Evolutionary conservation across 1,140 invertebrate genomes (phyloP).

Genomic region (Drosophila navojoa): DNA sequence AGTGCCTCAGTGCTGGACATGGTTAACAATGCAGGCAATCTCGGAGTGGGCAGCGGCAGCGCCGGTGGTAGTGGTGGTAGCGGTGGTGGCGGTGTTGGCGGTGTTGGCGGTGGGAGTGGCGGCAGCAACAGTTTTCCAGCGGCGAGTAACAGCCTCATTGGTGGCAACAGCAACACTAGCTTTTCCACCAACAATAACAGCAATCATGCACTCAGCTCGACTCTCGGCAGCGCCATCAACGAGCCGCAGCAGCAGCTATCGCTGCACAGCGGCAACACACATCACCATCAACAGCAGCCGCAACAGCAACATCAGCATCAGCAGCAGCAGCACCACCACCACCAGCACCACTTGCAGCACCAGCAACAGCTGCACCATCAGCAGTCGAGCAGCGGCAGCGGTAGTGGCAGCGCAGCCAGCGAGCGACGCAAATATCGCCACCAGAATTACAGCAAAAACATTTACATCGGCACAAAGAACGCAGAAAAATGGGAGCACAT

Average conservation of each 20-base stretch:
- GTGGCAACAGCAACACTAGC: constrained; percentile 69
- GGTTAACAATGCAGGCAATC: constrained; percentile 23
- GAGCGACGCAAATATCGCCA: constrained; percentile 79
- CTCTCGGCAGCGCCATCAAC: constrained; percentile 10
- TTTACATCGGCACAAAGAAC: constrained; percentile 84
- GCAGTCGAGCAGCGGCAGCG: constrained; percentile 39
- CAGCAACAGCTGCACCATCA: constrained; percentile 46
- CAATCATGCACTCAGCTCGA: constrained; percentile 62
- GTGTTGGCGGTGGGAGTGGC: not conserved
- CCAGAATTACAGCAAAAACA: constrained; percentile 83
- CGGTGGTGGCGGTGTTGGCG: not conserved
- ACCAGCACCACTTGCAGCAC: constrained; percentile 26
- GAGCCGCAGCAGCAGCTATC: constrained; percentile 10
- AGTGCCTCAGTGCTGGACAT: constrained; percentile 58
- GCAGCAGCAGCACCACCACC: constrained; percentile 17
- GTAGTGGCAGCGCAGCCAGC: constrained; percentile 63
- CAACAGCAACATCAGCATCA: constrained; percentile 3
- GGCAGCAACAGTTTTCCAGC: not conserved
- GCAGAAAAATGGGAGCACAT: constrained; percentile 84
- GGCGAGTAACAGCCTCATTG: no score
- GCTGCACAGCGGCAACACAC: constrained; percentile 29
- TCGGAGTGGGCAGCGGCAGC: constrained; percentile 6
- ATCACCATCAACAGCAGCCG: constrained; percentile 34
- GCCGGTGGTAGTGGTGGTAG: not conserved
- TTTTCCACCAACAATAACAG: constrained; percentile 73